These are phyloP conservation scores for Pseudopipra pipra DNA, from an alignment of 2,113 vertebrate genomes.

Conservation along the genomic window DNA sequence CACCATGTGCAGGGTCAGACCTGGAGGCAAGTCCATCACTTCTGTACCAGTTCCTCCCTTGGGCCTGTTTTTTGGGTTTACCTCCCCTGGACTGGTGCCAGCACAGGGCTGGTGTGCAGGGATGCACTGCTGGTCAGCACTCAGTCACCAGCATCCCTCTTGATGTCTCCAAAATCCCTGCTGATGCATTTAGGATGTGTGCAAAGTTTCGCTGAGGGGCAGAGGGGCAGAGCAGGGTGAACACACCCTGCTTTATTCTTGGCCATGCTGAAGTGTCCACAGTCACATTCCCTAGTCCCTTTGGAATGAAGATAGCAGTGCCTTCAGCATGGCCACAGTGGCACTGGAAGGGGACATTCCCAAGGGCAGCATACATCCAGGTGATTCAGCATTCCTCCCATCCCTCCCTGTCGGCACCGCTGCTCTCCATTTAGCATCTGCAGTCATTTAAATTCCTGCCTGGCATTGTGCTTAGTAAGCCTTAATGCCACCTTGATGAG, in stretches of 20 bases:
- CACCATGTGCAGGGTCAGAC: fast-evolving
- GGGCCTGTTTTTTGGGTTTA: not conserved
- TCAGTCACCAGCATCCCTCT: not conserved
- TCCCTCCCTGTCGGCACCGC: not conserved
- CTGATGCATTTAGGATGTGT: fast-evolving
- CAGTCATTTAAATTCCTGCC: not conserved
- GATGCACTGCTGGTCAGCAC: not conserved
- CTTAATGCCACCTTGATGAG: not conserved
- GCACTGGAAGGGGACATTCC: not conserved
- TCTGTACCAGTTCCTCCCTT: not conserved
- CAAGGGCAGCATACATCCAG: not conserved
- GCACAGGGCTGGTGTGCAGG: not conserved
- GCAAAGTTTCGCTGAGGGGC: not conserved
- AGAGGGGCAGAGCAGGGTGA: not conserved
- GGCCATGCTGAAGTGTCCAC: fast-evolving
- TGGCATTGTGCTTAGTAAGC: conserved; percentile 26
- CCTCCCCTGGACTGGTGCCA: not conserved
- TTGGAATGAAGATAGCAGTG: not conserved
- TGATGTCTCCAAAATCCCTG: fast-evolving
- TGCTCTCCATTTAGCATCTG: not conserved
- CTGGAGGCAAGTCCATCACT: fast-evolving
- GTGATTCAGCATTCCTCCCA: not conserved
- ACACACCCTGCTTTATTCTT: not conserved
- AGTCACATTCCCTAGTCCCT: not conserved
- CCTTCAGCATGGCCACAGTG: not conserved